These are phyloP conservation scores for Lagocephalus sceleratus DNA, from an alignment of 2,797 vertebrate genomes.

Conservation along the genomic window DNA sequence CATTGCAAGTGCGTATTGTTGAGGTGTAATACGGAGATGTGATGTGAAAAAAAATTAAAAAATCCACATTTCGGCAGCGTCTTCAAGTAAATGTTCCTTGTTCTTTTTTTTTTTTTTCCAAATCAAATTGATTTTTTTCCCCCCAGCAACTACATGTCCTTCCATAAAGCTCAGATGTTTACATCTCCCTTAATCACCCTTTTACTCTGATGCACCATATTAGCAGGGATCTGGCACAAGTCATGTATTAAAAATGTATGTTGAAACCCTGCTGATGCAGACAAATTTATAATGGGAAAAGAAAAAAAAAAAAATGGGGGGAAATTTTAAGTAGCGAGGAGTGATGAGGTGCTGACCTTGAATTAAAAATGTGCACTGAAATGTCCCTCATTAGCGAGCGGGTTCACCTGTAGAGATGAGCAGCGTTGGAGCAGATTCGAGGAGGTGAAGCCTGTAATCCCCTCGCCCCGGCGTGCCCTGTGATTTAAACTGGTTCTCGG, in stretches of 20 bases:
- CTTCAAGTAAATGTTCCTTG: no score
- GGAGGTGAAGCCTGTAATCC: constrained; percentile 61
- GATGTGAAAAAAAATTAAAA: no score
- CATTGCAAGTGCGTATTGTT: no score
- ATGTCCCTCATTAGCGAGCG: constrained; percentile 52
- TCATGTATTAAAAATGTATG: constrained; percentile 28
- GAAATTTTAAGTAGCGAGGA: constrained; percentile 26
- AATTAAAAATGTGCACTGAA: constrained; percentile 41
- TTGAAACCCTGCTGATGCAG: constrained; percentile 20
- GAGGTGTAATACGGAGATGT: no score
- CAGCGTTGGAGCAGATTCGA: constrained; percentile 27
- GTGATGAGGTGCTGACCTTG: constrained; percentile 56
- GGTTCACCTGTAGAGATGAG: constrained; percentile 50
- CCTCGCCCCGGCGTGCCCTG: constrained; percentile 54
- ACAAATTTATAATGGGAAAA: constrained; percentile 31
- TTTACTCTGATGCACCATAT: no score
- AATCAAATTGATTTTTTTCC: no score
- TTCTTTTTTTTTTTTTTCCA: no score
- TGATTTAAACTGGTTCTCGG: constrained; percentile 70
- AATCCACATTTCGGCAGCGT: no score
- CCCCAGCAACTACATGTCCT: no score
- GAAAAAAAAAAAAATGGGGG: constrained; percentile 17
- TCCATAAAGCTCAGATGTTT: no score
- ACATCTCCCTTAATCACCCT: no score
- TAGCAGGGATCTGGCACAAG: constrained; percentile 1